Percentiles rank a stretch among this genome's conserved stretches.
Conservation (phyloP, 2,797 vertebrate genomes). For the Crenuchus spilurus region DNA sequence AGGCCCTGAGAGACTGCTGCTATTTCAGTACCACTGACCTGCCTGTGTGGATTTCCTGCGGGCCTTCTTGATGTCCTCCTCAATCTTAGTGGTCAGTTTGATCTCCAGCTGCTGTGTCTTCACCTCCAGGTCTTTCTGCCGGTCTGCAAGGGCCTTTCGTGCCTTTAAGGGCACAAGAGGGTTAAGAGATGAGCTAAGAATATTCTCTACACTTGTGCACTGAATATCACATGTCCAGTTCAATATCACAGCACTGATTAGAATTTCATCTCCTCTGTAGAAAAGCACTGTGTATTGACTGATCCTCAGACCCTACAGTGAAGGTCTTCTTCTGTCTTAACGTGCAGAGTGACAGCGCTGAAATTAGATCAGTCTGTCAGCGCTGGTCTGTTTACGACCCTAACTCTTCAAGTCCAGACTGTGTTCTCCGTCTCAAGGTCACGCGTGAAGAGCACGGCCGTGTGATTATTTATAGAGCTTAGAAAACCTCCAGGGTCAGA, state of each 20-base stretch:
- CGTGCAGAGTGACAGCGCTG: constrained; percentile 12
- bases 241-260: background rate
- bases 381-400: constrained; percentile 25
- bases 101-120: constrained; percentile 96
- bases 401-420: constrained; percentile 7
- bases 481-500: constrained; percentile 48
- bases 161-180: constrained; percentile 73
- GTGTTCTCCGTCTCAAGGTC: constrained; percentile 43
- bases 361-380: constrained; percentile 27
- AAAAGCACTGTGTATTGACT: constrained; percentile 2
- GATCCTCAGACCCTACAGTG: background rate
- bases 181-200: background rate
- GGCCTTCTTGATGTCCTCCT: constrained; percentile 98
- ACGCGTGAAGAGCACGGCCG: constrained; percentile 48
- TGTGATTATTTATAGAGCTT: constrained; percentile 55
- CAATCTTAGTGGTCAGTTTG: constrained; percentile 94
- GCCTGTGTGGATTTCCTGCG: constrained; percentile 97
- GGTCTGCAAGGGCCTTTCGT: constrained; percentile 89
- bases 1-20: background rate
- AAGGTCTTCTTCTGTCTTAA: background rate
- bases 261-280: background rate
- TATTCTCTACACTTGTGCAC: background rate
- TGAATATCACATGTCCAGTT: background rate
- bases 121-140: constrained; percentile 95
- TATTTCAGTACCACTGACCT: constrained; percentile 76